Evolutionary conservation across 2,888 invertebrate species (phyloP).

Genomic region (Adineta ricciae): DNA sequence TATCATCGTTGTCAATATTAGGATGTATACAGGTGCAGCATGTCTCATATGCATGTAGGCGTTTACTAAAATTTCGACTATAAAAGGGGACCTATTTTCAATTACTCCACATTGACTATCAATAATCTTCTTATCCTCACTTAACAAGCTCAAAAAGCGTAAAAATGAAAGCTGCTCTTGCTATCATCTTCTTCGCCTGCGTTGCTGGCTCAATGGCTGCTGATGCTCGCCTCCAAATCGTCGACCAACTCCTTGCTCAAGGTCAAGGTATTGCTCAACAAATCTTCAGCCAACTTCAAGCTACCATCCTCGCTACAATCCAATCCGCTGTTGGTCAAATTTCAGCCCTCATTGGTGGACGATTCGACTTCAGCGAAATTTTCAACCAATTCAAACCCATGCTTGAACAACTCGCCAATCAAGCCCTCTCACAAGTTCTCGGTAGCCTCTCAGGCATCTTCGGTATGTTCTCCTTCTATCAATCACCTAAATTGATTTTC

Average conservation of each 20-base stretch:
- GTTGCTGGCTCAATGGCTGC: conserved; percentile 14
- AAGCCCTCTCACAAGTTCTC: too few relatives aligned
- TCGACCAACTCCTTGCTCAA: not conserved
- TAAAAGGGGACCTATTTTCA: not conserved
- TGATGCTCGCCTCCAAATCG: not conserved
- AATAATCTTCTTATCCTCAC: not conserved
- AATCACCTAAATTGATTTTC: too few relatives aligned
- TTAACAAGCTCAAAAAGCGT: not conserved
- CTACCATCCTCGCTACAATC: accelerated
- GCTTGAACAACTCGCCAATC: too few relatives aligned
- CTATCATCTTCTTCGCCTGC: not conserved
- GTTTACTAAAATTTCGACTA: not conserved
- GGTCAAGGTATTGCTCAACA: not conserved
- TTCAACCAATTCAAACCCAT: too few relatives aligned
- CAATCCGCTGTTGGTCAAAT: not conserved
- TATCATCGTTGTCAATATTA: not conserved
- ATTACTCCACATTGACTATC: not conserved
- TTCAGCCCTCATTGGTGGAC: too few relatives aligned
- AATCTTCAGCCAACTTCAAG: not conserved
- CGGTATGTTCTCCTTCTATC: too few relatives aligned
- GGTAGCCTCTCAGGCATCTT: not conserved
- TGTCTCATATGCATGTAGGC: not conserved
- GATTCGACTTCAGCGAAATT: too few relatives aligned
- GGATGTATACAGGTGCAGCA: not conserved
- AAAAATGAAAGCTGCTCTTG: conserved; percentile 18